A percentile compares a stretch with the other conserved stretches of the same genome.
These are phyloP conservation scores for Halictus quadricinctus DNA, from an alignment of 2,888 invertebrate genomes.

Conservation along the genomic window DNA sequence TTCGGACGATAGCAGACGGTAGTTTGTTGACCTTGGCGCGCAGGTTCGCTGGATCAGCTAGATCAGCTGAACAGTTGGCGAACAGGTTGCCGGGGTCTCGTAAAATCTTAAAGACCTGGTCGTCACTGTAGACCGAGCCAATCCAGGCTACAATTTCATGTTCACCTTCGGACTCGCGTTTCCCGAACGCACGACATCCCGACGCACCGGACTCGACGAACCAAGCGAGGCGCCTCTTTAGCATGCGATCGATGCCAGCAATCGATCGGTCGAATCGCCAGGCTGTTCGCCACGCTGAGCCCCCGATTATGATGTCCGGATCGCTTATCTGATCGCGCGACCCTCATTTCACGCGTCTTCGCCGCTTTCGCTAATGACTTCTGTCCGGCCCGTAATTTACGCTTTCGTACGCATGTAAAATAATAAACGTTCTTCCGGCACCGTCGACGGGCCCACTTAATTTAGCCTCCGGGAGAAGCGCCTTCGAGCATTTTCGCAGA, in stretches of 20 bases:
- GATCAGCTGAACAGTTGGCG: conserved; percentile 9
- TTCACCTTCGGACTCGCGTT: not conserved
- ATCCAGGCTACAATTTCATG: not conserved
- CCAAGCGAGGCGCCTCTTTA: conserved; percentile 28
- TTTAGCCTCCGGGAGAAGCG: not conserved
- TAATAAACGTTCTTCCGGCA: conserved; percentile 38
- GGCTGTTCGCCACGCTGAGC: conserved; percentile 26
- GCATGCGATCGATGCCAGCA: conserved; percentile 50
- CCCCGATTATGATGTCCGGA: conserved; percentile 64
- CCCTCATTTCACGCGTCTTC: conserved; percentile 49
- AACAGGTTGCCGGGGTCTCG: conserved; percentile 24
- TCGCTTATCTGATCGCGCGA: conserved; percentile 66
- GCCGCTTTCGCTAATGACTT: conserved; percentile 36
- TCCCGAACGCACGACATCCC: not conserved
- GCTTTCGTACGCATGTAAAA: conserved; percentile 32
- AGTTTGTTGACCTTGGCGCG: not conserved
- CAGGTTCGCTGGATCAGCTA: not conserved
- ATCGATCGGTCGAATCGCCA: conserved; percentile 36
- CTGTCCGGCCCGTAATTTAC: conserved; percentile 26
- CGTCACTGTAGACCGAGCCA: not conserved
- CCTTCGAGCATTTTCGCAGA: not conserved
- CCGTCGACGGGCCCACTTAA: not conserved
- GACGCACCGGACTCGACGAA: not conserved
- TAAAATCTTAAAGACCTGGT: conserved; percentile 21
- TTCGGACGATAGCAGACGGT: not conserved